A percentile compares a stretch with the other conserved stretches of the same genome.
These are phyloP conservation scores for Philopedon plagiatum DNA, from an alignment of 2,888 invertebrate species.

Conservation along the genomic window DNA sequence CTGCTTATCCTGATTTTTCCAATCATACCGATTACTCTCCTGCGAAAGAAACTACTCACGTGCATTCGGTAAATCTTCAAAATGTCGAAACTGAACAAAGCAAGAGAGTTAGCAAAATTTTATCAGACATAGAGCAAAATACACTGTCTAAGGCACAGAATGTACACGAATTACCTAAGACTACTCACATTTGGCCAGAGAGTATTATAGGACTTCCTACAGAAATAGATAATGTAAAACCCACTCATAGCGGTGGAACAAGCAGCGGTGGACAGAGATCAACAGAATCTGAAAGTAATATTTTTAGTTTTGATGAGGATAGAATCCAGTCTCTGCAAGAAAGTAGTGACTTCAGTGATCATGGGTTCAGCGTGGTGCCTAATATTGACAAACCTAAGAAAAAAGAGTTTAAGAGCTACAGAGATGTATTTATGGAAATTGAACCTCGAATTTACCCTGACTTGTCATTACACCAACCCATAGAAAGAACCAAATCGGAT, in stretches of 20 bases:
- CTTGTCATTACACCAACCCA: slow-evolving; percentile 76
- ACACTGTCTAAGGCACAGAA: slow-evolving; percentile 67
- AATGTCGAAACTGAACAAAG: slow-evolving; percentile 80
- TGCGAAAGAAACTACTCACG: slow-evolving; percentile 72
- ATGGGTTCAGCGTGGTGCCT: slow-evolving; percentile 63
- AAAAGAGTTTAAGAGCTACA: slow-evolving; percentile 62
- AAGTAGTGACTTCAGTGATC: slow-evolving; percentile 63
- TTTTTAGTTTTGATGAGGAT: slow-evolving; percentile 84
- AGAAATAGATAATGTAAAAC: slow-evolving; percentile 68
- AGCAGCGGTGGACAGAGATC: slow-evolving; percentile 70
- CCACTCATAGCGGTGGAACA: slow-evolving; percentile 62
- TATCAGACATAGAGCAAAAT: slow-evolving; percentile 71
- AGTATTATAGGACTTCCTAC: slow-evolving; percentile 71
- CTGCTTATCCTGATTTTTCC: slow-evolving; percentile 53
- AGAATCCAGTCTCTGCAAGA: slow-evolving; percentile 81
- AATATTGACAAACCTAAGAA: slow-evolving; percentile 60
- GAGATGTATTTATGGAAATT: slow-evolving; percentile 73
- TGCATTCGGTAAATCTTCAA: slow-evolving; percentile 77
- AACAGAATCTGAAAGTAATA: slow-evolving; percentile 79
- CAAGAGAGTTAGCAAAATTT: slow-evolving; percentile 70
- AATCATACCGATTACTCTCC: slow-evolving; percentile 20
- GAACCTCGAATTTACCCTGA: slow-evolving; percentile 75
- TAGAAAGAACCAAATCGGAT: slow-evolving; percentile 89
- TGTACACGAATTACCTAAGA: slow-evolving; percentile 54
- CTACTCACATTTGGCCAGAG: slow-evolving; percentile 73